These are phyloP conservation scores for Poeciliopsis turneri DNA, from an alignment of 2,797 vertebrate species.

Conservation along the genomic window DNA sequence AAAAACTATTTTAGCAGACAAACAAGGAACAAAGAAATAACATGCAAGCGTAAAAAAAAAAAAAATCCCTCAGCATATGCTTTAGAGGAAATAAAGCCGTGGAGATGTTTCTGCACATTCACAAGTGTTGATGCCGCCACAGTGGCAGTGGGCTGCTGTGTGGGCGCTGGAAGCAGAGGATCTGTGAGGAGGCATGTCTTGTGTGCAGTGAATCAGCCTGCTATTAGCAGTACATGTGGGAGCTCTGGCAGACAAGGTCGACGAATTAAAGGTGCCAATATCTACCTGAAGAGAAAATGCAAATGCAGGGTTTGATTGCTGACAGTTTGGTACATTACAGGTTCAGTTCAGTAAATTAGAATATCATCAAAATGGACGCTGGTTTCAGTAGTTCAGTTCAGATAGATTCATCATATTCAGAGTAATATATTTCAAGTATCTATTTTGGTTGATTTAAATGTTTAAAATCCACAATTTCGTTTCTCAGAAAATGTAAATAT, in stretches of 20 bases:
- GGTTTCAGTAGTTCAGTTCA: not conserved
- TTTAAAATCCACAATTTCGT: not conserved
- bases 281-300: conserved; percentile 26
- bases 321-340: not conserved
- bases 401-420: not conserved
- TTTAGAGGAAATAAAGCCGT: conserved; percentile 37
- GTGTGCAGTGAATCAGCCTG: conserved; percentile 70
- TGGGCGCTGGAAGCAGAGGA: conserved; percentile 61
- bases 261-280: conserved; percentile 40
- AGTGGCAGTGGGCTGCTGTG: conserved; percentile 64
- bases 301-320: conserved; percentile 6
- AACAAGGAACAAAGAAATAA: not conserved
- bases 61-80: conserved; percentile 43
- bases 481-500: not conserved
- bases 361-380: not conserved
- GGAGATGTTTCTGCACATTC: conserved; percentile 42
- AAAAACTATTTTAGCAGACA: not conserved
- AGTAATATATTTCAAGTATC: too few relatives aligned
- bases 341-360: not conserved
- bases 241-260: conserved; percentile 56
- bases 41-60: not conserved
- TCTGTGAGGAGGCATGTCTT: conserved; percentile 66
- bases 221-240: conserved; percentile 67
- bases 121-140: conserved; percentile 49
- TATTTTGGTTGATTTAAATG: not conserved